These are phyloP conservation scores for Callionymus lyra DNA, from an alignment of 2,113 vertebrate species.

Conservation along the genomic window DNA sequence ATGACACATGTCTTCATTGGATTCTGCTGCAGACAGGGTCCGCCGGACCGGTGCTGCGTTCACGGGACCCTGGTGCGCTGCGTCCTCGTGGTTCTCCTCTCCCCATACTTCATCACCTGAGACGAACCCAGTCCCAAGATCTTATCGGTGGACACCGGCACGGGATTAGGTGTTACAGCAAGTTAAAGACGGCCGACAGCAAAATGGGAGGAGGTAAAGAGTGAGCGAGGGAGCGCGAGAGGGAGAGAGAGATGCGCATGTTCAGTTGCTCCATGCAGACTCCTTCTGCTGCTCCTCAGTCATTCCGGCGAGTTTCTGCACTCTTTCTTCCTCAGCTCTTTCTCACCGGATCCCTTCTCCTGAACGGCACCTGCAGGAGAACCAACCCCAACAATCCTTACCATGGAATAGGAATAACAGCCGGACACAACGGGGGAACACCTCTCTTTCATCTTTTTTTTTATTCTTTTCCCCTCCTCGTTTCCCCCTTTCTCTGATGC, in stretches of 20 bases:
- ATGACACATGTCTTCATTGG: too few relatives aligned
- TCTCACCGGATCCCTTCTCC: slow-evolving; percentile 73
- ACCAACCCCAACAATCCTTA: slow-evolving; percentile 60
- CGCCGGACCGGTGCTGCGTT: too few relatives aligned
- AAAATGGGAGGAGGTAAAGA: slow-evolving; percentile 5
- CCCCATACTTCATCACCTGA: not conserved
- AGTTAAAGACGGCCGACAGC: slow-evolving; percentile 17
- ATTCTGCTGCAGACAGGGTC: too few relatives aligned
- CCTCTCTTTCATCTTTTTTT: slow-evolving; percentile 30
- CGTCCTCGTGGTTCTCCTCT: too few relatives aligned
- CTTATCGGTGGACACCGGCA: slow-evolving; percentile 5
- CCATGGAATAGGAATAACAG: slow-evolving; percentile 71
- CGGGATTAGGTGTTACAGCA: slow-evolving; percentile 15
- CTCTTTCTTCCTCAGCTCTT: slow-evolving; percentile 43
- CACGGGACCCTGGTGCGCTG: too few relatives aligned
- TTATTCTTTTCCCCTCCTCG: slow-evolving; percentile 3
- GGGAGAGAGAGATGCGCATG: slow-evolving; percentile 70
- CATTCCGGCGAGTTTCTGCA: slow-evolving; percentile 65
- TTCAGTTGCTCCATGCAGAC: slow-evolving; percentile 73
- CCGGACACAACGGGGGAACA: slow-evolving; percentile 49
- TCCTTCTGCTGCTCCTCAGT: slow-evolving; percentile 64
- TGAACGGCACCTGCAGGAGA: slow-evolving; percentile 84
- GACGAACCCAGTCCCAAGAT: not conserved
- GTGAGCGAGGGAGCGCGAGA: slow-evolving; percentile 2
- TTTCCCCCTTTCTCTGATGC: slow-evolving; percentile 16